Evolutionary conservation across 2,888 invertebrate genomes (phyloP), one percentile per base, ranked within the genome.

Genomic region (Dynastes tityus): DNA sequence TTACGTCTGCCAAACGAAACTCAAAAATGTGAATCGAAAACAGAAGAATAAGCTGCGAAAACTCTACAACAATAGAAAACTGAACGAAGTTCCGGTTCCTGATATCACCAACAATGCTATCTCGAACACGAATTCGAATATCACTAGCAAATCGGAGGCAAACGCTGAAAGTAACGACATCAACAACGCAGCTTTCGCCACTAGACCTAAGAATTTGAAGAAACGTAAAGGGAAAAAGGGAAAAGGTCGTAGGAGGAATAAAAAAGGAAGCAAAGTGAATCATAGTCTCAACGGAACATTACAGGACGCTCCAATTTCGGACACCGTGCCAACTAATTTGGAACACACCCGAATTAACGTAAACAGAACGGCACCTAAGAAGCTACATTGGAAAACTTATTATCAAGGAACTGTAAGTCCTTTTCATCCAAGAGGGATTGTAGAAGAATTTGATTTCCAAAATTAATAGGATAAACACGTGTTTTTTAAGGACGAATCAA

Each of bases 1-100:
- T 85, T 95, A 90, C 89, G 92, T 95, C 85, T 95, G 95, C 88
- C 94, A 95, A 87, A 91, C 92, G 16, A 91, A 91, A 84, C 88
- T 92, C 4, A 90, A 88, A 76, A 91, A 90, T 80, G 89, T 91
- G 1, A 87, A 89, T 45, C 90, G 89, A 80, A 85, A 89, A 22
- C 91, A 89, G 78, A 87, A 90, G 79, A 90, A 90, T 80, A 90
- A 90, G 22, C 83, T 90, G 1, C 87, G 88, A 70, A 85, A 88
- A 22, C 90, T 91, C 68, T 91, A 90, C 88, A 89, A 90, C 81
- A 87, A 89, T 6, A 85, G 85, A 65, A 85, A 87, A 79, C 80
- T 91, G 74, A 92, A 92, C 88, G 92, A 92, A 86, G 91, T 92
- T 81, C 90, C 89, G 0, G 91, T 88, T 82, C 82, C 92, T 2